Percentiles rank a stretch among this genome's conserved stretches.
Evolutionary conservation across 1,140 invertebrate genomes (phyloP).

Genomic region (Potamilus streckersoni): DNA sequence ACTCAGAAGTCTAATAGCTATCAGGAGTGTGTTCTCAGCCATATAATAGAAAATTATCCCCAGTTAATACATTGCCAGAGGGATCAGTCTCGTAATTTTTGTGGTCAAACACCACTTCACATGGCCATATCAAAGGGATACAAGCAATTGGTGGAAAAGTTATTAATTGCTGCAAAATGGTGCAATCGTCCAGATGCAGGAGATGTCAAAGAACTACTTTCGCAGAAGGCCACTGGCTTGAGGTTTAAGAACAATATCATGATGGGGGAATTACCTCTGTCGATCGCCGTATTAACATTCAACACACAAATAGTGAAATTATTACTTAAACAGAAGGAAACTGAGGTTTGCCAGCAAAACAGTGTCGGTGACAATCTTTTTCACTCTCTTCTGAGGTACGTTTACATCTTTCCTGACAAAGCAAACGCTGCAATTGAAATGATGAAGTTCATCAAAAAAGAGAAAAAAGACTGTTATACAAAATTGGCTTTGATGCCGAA

Average conservation of each 20-base stretch:
- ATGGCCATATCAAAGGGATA: too few relatives aligned
- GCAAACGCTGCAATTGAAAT: slow-evolving; percentile 28
- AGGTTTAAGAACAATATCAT: slow-evolving; percentile 48
- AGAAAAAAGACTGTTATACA: neutral
- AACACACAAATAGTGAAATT: slow-evolving; percentile 36
- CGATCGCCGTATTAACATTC: slow-evolving; percentile 46
- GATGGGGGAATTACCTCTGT: slow-evolving; percentile 51
- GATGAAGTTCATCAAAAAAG: slow-evolving; percentile 27
- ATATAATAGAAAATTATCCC: too few relatives aligned
- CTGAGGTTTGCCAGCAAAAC: slow-evolving; percentile 28
- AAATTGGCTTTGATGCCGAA: too few relatives aligned
- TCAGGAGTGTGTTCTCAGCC: too few relatives aligned
- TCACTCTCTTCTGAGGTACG: slow-evolving; percentile 36
- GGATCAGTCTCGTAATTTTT: too few relatives aligned
- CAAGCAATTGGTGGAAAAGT: too few relatives aligned
- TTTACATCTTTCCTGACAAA: slow-evolving; percentile 41
- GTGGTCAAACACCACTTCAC: too few relatives aligned
- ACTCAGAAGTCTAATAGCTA: too few relatives aligned
- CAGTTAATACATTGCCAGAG: too few relatives aligned
- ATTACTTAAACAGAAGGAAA: slow-evolving; percentile 33
- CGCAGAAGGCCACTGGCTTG: slow-evolving; percentile 33
- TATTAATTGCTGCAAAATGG: too few relatives aligned
- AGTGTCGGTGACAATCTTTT: slow-evolving; percentile 41
- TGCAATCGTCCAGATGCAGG: too few relatives aligned
- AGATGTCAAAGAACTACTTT: slow-evolving; percentile 9